Base-by-base conservation (phyloP, 2,113 vertebrate genomes). In the Entelurus aequoreus region DNA sequence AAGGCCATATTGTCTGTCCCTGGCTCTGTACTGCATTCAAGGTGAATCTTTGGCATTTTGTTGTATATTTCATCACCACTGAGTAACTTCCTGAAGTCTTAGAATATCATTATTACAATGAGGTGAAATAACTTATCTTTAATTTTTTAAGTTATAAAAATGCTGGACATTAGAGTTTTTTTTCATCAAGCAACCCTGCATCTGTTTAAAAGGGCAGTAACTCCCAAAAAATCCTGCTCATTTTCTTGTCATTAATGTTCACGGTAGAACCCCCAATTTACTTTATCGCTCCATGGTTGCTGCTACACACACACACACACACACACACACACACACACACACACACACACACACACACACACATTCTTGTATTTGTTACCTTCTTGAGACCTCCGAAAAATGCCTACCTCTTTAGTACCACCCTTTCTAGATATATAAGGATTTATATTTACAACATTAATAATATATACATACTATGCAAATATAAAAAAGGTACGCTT, bases 121-220 rank as follows among this genome's bases (percentile, higher is more conserved):
- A 54, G 36, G 13, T 15, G 4, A 40, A 40, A 55, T 40, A 56
- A 46, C 42, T 46, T n/a, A 56, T 56, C 5, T n/a, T 19, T 4
- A 4, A 3, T 52, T 52, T 52, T 52, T 28, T 2, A 54, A 46
- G 42, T 46, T 11, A n/a, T 14, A 12, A 37, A 54, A 37, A 36
- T 37, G 7, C n/a, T 38, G 36, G 54, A 36, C 38, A 37, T 38
- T 37, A 40, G 5, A 16, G 2, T 6, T 40, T 38, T 56, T 56
- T 16, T 40, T 16, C 15, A 38, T 5, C 54, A 56, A 8, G 7
- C n/a, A 40, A 16, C 36, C 2, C 8, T 55, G 54, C 53, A 13
- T 38, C 79, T 78, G 83, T 85, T 84, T 69, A 81, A 82, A 67
- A 79, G 73, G 68, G 79, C 74, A 72, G 65, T 84, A 82, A 81